Evolutionary conservation across 2,113 vertebrate genomes (phyloP).

Genomic region (Bujurquina vittata): DNA sequence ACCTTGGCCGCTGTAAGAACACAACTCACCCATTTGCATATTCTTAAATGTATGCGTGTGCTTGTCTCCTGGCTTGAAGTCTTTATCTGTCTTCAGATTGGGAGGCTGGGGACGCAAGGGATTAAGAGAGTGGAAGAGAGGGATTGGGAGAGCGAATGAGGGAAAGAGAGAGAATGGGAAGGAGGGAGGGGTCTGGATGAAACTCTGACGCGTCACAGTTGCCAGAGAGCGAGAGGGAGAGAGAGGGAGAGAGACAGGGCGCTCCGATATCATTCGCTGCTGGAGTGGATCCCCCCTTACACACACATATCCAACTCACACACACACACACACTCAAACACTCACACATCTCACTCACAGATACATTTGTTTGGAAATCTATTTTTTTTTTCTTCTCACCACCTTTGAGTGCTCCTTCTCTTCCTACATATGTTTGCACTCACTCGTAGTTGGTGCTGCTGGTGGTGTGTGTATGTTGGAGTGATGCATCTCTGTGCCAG

Average conservation of each 20-base stretch:
- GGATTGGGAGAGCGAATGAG: constrained; percentile 49
- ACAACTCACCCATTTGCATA: neutral
- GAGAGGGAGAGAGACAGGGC: constrained; percentile 50
- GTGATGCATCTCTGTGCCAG: constrained; percentile 65
- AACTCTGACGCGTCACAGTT: constrained; percentile 67
- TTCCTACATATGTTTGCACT: constrained; percentile 55
- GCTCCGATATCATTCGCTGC: constrained; percentile 41
- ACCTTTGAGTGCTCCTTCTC: constrained; percentile 41
- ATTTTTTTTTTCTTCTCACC: constrained; percentile 29
- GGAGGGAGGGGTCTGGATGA: constrained; percentile 66
- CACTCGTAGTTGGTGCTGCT: constrained; percentile 51
- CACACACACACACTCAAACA: constrained; percentile 32
- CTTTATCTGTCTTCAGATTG: constrained; percentile 48
- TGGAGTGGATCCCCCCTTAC: constrained; percentile 61
- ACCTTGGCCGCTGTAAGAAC: neutral
- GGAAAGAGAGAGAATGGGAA: constrained; percentile 42
- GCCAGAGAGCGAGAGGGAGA: constrained; percentile 41
- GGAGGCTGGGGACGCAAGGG: constrained; percentile 52
- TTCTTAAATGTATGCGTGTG: neutral
- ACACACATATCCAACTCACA: constrained; percentile 28
- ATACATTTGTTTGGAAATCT: constrained; percentile 46
- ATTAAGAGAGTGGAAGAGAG: constrained; percentile 60
- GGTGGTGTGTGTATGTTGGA: constrained; percentile 61
- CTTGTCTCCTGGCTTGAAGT: constrained; percentile 17
- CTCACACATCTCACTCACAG: constrained; percentile 18